phyloP scores from a whole-genome alignment of 2,888 invertebrate species.

The Gymnosoma rotundatum region DNA sequence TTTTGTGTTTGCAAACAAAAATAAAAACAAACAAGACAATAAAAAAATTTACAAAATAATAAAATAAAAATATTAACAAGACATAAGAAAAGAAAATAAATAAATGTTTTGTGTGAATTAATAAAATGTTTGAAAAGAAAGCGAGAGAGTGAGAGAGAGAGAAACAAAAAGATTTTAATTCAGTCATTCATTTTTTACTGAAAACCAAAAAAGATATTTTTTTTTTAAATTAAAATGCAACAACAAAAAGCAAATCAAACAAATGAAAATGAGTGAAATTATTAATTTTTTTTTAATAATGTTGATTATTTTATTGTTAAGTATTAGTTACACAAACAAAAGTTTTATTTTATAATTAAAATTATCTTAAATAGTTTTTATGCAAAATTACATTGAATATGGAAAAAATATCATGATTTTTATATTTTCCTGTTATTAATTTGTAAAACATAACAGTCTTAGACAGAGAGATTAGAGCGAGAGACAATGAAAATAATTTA shows the following conservation, averaged over 20 bases:
- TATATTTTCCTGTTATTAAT: conserved; percentile 16
- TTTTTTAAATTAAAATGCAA: not conserved
- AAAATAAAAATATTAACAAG: conserved; percentile 44
- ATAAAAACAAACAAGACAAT: conserved; percentile 17
- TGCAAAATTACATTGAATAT: not conserved
- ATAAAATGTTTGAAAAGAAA: conserved; percentile 42
- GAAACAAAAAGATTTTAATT: conserved; percentile 19
- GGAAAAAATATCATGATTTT: conserved; percentile 5
- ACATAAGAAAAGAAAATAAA: conserved; percentile 44
- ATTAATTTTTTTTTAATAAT: not conserved
- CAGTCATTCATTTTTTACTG: conserved; percentile 42
- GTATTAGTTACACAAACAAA: conserved; percentile 51
- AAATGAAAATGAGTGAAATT: conserved; percentile 25
- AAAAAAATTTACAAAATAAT: conserved; percentile 27
- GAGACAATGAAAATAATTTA: conserved; percentile 21
- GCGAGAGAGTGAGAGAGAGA: conserved; percentile 21
- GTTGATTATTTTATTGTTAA: not conserved
- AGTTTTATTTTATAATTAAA: conserved; percentile 20
- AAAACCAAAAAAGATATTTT: conserved; percentile 33
- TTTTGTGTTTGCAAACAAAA: conserved; percentile 57
- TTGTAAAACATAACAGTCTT: conserved; percentile 56
- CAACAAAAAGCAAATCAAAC: conserved; percentile 12
- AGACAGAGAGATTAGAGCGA: conserved; percentile 30
- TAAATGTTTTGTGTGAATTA: conserved; percentile 66
- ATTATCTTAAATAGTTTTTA: conserved; percentile 36